A percentile compares a stretch with the other conserved stretches of the same genome.
These are phyloP conservation scores for Neotoma lepida DNA, from an alignment of 2,113 vertebrate genomes.

Conservation along the genomic window DNA sequence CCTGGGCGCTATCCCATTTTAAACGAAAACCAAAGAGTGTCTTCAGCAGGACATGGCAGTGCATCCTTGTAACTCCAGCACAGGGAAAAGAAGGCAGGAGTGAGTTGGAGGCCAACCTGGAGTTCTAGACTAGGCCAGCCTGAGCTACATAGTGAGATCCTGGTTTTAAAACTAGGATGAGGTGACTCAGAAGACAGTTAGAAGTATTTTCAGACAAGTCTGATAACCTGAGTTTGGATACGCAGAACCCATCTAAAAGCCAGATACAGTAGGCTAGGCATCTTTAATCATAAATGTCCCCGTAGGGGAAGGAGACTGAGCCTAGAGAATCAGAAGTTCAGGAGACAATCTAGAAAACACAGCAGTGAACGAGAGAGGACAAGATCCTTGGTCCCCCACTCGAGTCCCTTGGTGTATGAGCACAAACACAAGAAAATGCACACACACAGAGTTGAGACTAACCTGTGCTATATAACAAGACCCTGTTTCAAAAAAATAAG, in stretches of 20 bases:
- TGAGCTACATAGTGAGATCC: too few species aligned
- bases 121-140: too few species aligned
- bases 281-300: not conserved
- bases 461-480: not conserved
- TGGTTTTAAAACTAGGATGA: too few species aligned
- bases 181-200: too few species aligned
- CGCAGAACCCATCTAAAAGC: not conserved
- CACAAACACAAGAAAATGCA: not conserved
- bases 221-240: not conserved
- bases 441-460: not conserved
- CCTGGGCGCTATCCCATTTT: too few species aligned
- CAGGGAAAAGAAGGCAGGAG: too few species aligned
- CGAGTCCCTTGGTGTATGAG: not conserved
- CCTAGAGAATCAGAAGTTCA: not conserved
- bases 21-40: too few species aligned
- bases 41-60: too few species aligned
- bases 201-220: not conserved
- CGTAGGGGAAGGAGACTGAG: not conserved
- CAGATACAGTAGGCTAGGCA: not conserved
- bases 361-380: not conserved
- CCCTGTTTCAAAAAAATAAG: not conserved
- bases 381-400: not conserved
- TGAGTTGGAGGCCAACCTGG: too few species aligned
- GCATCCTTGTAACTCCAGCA: too few species aligned
- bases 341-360: not conserved